Base-by-base conservation (phyloP, 2,797 vertebrate genomes). In the Danio aesculapii region DNA sequence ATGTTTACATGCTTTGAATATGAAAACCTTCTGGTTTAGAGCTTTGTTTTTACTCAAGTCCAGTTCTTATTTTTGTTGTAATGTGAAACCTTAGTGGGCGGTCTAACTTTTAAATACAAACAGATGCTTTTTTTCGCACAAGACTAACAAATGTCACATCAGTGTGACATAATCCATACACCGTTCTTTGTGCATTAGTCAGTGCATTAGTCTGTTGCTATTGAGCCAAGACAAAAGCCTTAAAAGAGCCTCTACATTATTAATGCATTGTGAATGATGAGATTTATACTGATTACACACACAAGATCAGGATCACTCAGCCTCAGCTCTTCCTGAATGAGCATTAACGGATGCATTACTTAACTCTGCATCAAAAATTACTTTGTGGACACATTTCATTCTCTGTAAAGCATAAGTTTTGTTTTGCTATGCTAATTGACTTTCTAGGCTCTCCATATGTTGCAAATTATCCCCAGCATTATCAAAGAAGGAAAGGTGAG, bases 231-330 rank as follows among this genome's bases (percentile, higher is more conserved):
- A 12, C 39, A 72, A 46, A 58, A 62, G 58, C 17, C 49, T 46
- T 44, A 52, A 53, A 53, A 21, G 9, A 58, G 17, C 85, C 66
- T 76, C 84, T 87, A 85, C 86, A 88, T 88, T 88, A 90, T 91
- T 87, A 91, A 75, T 46, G 89, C 87, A 88, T 91, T 90, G 90
- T 83, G 83, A 85, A 79, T 90, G 87, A 90, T 93, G 87, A 87
- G 91, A 92, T 90, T 91, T 69, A 47, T 6, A 43, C 77, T 83
- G 74, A 57, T 87, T 81, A 79, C 84, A 86, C 82, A 84, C 85
- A 39, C 61, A 79, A 19, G 72, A 11, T 53, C 10, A 84, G 88
- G 88, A 89, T 90, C 90, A 88, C 75, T 80, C 84, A 83, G 30
- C 7, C 84, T 84, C 85, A 12, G 44, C 16, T 47, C 8, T 30